A percentile compares a stretch with the other conserved stretches of the same genome.
Evolutionary conservation across 2,113 vertebrate species (phyloP).

Genomic region (Triplophysa rosa): DNA sequence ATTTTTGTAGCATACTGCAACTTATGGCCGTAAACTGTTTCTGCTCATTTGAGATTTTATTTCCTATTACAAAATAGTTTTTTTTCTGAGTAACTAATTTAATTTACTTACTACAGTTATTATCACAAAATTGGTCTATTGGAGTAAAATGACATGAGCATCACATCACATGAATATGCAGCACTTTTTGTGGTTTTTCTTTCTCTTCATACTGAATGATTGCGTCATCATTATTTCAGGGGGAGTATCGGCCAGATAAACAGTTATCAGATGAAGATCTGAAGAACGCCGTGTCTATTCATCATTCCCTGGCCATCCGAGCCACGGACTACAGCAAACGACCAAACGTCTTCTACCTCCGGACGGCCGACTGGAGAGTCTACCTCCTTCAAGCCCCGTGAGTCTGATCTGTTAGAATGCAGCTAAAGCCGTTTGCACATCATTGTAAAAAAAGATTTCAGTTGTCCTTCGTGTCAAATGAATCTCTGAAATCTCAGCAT

Average conservation of each 20-base stretch:
- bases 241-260: conserved; percentile 87
- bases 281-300: conserved; percentile 94
- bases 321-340: conserved; percentile 94
- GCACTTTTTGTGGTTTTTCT: too few species aligned
- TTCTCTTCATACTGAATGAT: not conserved
- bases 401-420: conserved; percentile 48
- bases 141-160: too few species aligned
- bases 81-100: not conserved
- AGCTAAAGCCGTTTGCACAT: too few species aligned
- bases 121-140: too few species aligned
- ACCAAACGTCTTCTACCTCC: conserved; percentile 95
- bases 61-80: too few species aligned
- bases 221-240: conserved; percentile 68
- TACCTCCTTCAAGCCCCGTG: conserved; percentile 97
- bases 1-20: too few species aligned
- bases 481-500: not conserved
- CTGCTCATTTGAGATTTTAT: too few species aligned
- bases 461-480: too few species aligned
- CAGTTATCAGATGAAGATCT: conserved; percentile 88
- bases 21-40: too few species aligned
- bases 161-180: too few species aligned
- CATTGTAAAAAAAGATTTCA: too few species aligned
- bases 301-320: conserved; percentile 88
- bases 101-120: too few species aligned
- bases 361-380: conserved; percentile 96